These are phyloP conservation scores for Oxyruncus cristatus DNA, from an alignment of 2,113 vertebrate species.

Conservation along the genomic window DNA sequence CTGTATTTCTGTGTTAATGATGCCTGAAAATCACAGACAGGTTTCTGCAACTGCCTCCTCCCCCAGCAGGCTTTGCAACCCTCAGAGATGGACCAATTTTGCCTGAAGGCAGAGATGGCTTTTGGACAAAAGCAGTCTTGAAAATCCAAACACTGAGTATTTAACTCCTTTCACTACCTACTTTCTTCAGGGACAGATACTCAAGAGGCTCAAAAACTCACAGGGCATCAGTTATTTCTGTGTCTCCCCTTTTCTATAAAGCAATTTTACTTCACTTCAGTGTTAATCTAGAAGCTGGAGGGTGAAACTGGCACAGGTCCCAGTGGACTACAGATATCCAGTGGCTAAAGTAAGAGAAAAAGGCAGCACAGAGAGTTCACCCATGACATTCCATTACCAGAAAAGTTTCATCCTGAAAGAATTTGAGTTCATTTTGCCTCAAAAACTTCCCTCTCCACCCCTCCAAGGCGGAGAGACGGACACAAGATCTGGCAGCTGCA, in stretches of 20 bases:
- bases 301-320: not conserved
- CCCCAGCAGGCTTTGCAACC: not conserved
- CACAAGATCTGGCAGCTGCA: not conserved
- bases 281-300: not conserved
- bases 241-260: not conserved
- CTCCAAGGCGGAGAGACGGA: not conserved
- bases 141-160: not conserved
- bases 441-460: not conserved
- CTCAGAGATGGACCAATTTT: not conserved
- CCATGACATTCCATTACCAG: not conserved
- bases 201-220: not conserved
- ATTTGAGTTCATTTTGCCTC: not conserved
- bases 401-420: not conserved
- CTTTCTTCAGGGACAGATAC: not conserved
- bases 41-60: not conserved
- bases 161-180: not conserved
- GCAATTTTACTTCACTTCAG: not conserved
- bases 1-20: fast-evolving
- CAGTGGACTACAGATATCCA: not conserved
- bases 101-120: not conserved
- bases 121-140: not conserved
- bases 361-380: not conserved
- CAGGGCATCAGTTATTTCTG: not conserved
- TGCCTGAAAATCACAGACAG: not conserved
- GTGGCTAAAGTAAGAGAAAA: not conserved